Conservation (phyloP, 2,888 invertebrate genomes). For the Villa cingulata region DNA sequence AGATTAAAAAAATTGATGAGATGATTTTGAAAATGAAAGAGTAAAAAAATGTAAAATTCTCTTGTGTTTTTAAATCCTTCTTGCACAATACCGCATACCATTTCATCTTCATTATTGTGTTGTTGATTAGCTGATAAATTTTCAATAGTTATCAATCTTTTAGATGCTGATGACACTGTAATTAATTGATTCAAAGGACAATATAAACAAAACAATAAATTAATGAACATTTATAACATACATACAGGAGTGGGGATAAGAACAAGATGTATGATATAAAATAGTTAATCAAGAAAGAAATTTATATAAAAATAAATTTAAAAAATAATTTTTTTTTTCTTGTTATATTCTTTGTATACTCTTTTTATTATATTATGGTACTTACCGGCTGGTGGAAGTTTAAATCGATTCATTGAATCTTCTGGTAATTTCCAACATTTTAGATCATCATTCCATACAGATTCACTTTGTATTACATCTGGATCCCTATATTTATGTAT, state of each 20-base stretch:
- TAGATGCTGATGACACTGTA: background rate
- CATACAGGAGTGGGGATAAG: no score
- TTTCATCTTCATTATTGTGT: background rate
- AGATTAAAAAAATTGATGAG: no score
- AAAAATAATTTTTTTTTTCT: no score
- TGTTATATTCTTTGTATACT: no score
- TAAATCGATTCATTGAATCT: conserved; percentile 46
- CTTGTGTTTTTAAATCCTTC: conserved; percentile 17
- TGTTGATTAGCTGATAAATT: background rate
- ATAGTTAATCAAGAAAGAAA: no score
- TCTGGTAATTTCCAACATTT: conserved; percentile 60
- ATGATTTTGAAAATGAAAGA: no score
- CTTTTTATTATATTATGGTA: no score
- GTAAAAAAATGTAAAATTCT: no score
- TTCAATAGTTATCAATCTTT: background rate
- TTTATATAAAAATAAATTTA: no score
- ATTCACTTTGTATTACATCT: conserved; percentile 51
- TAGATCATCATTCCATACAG: conserved; percentile 61
- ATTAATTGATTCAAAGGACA: background rate
- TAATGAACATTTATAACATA: background rate
- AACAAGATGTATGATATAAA: no score
- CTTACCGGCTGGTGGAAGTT: conserved; percentile 51
- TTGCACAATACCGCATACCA: background rate
- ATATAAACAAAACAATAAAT: background rate
- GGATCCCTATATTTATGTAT: conserved; percentile 43